Evolutionary conservation across 2,113 vertebrate species (phyloP).

Genomic region (Chaetodon trifascialis): DNA sequence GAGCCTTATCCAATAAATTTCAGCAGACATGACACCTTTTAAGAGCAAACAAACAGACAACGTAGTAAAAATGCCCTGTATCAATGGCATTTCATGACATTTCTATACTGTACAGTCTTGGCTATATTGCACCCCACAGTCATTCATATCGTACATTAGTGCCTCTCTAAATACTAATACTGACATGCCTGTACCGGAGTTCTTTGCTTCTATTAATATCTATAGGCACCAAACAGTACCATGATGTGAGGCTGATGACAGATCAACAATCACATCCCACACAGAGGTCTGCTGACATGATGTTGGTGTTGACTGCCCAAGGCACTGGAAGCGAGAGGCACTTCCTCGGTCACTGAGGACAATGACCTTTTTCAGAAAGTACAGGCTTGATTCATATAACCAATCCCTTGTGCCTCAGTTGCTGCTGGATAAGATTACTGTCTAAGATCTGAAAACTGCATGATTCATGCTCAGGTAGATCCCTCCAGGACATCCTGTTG

Average conservation of each 20-base stretch:
- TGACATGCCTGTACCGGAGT: neutral
- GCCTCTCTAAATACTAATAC: neutral
- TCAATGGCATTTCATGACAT: neutral
- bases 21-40: conserved; percentile 6
- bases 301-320: neutral
- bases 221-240: neutral
- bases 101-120: neutral
- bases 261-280: conserved; percentile 23
- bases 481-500: neutral
- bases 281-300: neutral
- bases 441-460: conserved; percentile 8
- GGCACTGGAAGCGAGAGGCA: conserved; percentile 9
- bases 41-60: conserved; percentile 11
- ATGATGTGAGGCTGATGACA: conserved; percentile 17
- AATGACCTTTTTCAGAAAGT: conserved; percentile 2
- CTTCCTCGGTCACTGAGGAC: neutral
- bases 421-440: neutral
- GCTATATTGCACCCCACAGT: neutral
- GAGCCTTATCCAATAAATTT: conserved; percentile 8
- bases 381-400: conserved; percentile 32
- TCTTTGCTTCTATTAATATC: conserved; percentile 18
- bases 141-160: neutral
- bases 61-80: neutral
- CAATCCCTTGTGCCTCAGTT: neutral
- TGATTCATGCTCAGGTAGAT: conserved; percentile 4